phyloP scores from a whole-genome alignment of 2,888 invertebrate species.

The Agonum fuliginosum region DNA sequence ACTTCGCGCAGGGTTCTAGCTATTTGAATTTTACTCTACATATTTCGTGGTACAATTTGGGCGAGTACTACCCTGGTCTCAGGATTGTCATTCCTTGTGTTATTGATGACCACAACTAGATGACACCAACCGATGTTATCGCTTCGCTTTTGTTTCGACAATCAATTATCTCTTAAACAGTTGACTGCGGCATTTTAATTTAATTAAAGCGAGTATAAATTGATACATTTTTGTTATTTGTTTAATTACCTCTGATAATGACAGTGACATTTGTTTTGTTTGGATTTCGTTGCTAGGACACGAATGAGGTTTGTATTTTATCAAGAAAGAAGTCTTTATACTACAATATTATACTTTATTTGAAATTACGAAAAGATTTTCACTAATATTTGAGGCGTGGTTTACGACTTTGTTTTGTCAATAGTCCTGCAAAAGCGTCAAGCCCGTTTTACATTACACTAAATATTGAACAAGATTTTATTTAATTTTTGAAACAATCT shows the following conservation, averaged over 20 bases:
- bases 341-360: too few relatives aligned
- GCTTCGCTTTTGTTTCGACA: slow-evolving; percentile 72
- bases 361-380: too few relatives aligned
- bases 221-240: slow-evolving; percentile 57
- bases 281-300: slow-evolving; percentile 32
- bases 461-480: too few relatives aligned
- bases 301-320: too few relatives aligned
- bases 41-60: slow-evolving; percentile 16
- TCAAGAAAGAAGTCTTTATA: too few relatives aligned
- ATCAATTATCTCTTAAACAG: slow-evolving; percentile 71
- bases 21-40: background rate
- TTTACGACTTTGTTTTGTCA: too few relatives aligned
- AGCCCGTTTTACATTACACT: too few relatives aligned
- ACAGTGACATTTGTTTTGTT: slow-evolving; percentile 30
- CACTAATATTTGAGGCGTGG: too few relatives aligned
- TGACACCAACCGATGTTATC: slow-evolving; percentile 69
- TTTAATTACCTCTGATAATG: slow-evolving; percentile 51
- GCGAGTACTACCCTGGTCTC: slow-evolving; percentile 64
- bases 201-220: slow-evolving; percentile 68
- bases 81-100: slow-evolving; percentile 69
- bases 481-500: too few relatives aligned
- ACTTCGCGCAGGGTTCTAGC: too few relatives aligned
- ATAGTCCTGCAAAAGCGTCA: too few relatives aligned
- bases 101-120: slow-evolving; percentile 68
- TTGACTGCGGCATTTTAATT: slow-evolving; percentile 71